Evolutionary conservation across 2,888 invertebrate genomes (phyloP), one percentile per base, ranked within the genome.

Genomic region (Troglohyphantes excavatus): DNA sequence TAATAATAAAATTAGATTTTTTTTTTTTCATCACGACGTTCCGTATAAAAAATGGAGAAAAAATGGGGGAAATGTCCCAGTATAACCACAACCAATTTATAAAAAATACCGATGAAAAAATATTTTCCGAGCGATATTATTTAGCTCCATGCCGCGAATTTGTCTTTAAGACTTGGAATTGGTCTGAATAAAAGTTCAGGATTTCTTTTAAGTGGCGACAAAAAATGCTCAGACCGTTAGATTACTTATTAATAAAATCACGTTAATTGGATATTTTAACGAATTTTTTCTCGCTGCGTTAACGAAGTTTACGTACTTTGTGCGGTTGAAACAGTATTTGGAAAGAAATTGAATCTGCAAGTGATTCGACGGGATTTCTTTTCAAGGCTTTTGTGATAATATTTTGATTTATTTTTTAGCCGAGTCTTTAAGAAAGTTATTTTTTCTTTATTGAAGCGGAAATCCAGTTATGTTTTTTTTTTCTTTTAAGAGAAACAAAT

Each of bases 1-100:
- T 81, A 81, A 90, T 90, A 90, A 90, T 79, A 85, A 90, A 90
- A 90, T 90, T 90, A 84, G 68, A 61, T 76, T 76, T 89, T 72
- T 83, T 70, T 59, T 83, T 53, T 23, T n/a, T 11, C 9, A 13
- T 23, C 39, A 26, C 63, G 68, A 68, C 27, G 67, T 67, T 39
- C 26, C n/a, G n/a, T n/a, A 17, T 21, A 27, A 79, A 79, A 79
- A 79, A 23, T 19, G 39, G 27, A 33, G n/a, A 43, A 27, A 70
- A 39, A 39, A 29, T 33, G 19, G 27, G 68, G 29, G 63, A 76
- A 86, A 85, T 29, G 33, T 21, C 53, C 63, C 72, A 21, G 79
- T 63, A 72, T 46, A 70, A 63, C 83, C 53, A 67, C 43, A 65
- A 65, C 61, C 26, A 39, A 21, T 53, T 53, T n/a, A 53, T 53